Evolutionary conservation across 2,797 vertebrate genomes (phyloP).

Genomic region (Moxostoma hubbsi): DNA sequence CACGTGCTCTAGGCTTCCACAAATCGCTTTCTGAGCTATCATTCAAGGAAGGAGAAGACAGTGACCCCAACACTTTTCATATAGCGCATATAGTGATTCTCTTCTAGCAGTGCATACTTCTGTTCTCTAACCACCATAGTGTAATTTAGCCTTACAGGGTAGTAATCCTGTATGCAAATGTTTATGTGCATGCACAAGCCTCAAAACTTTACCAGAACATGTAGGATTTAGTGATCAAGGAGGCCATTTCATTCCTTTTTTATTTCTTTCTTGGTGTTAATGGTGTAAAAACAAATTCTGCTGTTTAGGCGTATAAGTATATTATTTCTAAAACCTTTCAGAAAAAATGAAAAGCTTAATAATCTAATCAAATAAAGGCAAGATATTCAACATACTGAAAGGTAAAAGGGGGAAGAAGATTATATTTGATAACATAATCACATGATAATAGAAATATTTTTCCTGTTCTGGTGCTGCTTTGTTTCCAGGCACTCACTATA

Average conservation of each 20-base stretch:
- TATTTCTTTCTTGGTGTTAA: not conserved
- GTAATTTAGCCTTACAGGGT: not conserved
- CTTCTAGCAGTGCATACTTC: not conserved
- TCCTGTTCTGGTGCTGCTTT: not conserved
- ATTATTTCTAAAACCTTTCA: not conserved
- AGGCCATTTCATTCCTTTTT: not conserved
- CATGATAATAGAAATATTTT: not conserved
- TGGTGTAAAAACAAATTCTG: not conserved
- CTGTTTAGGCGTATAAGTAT: not conserved
- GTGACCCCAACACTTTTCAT: constrained; percentile 25
- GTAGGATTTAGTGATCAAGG: not conserved
- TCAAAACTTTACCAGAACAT: too few relatives aligned
- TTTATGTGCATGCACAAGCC: too few relatives aligned
- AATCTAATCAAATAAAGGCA: not conserved
- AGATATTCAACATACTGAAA: not conserved
- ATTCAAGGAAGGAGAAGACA: not conserved
- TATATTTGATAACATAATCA: constrained; percentile 8
- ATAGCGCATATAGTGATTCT: constrained; percentile 12
- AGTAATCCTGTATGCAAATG: not conserved
- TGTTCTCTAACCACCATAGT: constrained; percentile 37
- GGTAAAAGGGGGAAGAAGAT: not conserved
- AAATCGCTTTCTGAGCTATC: constrained; percentile 11
- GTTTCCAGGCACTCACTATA: not conserved
- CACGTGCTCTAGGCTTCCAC: constrained; percentile 6
- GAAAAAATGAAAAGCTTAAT: not conserved